Conservation (phyloP, 2,113 vertebrate species). For the Lagopus leucura region DNA sequence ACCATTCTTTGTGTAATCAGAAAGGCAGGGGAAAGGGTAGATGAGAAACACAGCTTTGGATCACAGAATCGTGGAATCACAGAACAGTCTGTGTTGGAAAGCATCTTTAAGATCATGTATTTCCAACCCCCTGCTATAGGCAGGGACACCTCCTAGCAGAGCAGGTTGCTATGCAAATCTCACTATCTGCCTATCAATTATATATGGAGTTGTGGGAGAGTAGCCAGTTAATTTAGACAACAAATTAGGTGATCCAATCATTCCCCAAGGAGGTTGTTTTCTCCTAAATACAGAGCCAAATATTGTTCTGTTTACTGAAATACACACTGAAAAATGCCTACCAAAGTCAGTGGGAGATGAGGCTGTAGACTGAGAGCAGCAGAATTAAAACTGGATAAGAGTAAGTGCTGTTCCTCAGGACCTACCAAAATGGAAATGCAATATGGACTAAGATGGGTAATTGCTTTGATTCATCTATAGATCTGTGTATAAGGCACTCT, state of each 20-base stretch:
- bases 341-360: background rate
- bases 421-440: background rate
- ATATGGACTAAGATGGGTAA: background rate
- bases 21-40: background rate
- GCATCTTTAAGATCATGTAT: too few species aligned
- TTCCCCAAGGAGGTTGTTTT: background rate
- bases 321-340: fast-evolving
- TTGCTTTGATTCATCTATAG: background rate
- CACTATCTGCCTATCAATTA: background rate
- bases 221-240: background rate
- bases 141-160: too few species aligned
- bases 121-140: too few species aligned
- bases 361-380: background rate
- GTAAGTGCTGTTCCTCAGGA: background rate
- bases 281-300: background rate
- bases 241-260: background rate
- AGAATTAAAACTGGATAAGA: background rate
- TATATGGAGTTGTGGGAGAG: background rate
- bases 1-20: background rate
- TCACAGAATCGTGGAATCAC: too few species aligned
- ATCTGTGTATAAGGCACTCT: background rate
- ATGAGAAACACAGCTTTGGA: background rate
- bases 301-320: background rate
- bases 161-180: background rate
- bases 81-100: too few species aligned